A percentile compares a stretch with the other conserved stretches of the same genome.
Evolutionary conservation across 1,140 invertebrate species (phyloP).

Genomic region (Manduca sexta): DNA sequence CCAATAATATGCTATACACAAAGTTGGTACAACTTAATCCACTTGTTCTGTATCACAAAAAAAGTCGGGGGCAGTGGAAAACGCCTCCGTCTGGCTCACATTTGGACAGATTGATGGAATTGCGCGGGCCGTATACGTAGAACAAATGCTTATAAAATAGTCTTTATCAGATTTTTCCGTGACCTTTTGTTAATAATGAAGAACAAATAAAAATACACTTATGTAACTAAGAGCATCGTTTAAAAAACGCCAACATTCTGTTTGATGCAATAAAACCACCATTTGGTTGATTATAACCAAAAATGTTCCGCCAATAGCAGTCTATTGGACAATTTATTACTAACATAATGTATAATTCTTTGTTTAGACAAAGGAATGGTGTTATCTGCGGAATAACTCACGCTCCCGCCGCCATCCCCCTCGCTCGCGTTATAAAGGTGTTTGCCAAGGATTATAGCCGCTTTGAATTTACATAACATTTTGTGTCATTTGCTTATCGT

Average conservation of each 20-base stretch:
- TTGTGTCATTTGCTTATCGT: constrained; percentile 69
- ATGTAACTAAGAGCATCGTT: background rate
- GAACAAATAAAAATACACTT: constrained; percentile 13
- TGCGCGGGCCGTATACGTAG: constrained; percentile 25
- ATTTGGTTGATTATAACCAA: too few relatives aligned
- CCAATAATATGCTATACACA: background rate
- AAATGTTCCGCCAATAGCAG: too few relatives aligned
- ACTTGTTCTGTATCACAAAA: background rate
- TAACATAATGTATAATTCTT: constrained; percentile 30
- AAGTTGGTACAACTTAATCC: background rate
- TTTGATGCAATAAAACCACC: too few relatives aligned
- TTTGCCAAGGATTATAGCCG: constrained; percentile 56
- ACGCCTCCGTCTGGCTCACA: constrained; percentile 24
- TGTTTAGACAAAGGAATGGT: constrained; percentile 37
- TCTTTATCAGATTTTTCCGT: constrained; percentile 30
- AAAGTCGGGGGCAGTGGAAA: constrained; percentile 27
- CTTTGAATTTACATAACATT: constrained; percentile 69
- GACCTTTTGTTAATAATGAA: constrained; percentile 30
- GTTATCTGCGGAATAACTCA: constrained; percentile 56
- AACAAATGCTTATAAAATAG: constrained; percentile 41
- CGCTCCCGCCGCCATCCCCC: constrained; percentile 49
- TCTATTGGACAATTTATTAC: background rate
- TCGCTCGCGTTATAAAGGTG: constrained; percentile 50
- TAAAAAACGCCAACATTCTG: too few relatives aligned
- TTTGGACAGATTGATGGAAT: constrained; percentile 39